Base-by-base conservation (phyloP, 2,888 invertebrate genomes). In the Melolontha melolontha region DNA sequence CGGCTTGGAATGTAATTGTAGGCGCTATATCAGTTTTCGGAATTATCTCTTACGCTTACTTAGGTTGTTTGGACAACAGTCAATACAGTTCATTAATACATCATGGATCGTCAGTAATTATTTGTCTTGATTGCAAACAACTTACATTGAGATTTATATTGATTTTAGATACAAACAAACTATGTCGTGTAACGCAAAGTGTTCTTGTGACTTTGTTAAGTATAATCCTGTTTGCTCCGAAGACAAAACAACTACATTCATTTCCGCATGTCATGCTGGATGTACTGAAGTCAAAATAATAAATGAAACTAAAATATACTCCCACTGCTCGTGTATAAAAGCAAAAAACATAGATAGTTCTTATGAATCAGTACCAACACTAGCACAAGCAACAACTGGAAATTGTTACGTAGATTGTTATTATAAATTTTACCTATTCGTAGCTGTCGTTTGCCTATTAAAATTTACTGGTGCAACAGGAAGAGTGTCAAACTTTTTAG, bases 231-330 rank as follows among this genome's bases (percentile, higher is more conserved):
- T 93, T 0, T 92, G 92, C 77, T 88, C 89, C 4, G 85, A 87
- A 70, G 87, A 88, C 70, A 87, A 87, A 0, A 75, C 72, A 41
- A 86, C 87, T 73, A 90, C 90, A 1, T 93, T 88, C 78, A 93
- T 92, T 74, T 92, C 92, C 0, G 90, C 93, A 5, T 94, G 94
- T 78, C 92, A 92, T 78, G 93, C 93, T 16, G 93, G 94, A 5
- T 93, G 93, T 78, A 86, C 82, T 57, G 81, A 84, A 71, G 78
- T 82, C 44, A 77, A 79, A 8, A 77, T 78, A 40, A 70, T 77
- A 2, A 84, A 85, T 71, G 86, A 85, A 39, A 81, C 81, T 29
- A 86, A 85, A 81, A 84, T 87, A 71, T 79, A 76, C 71, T 67
- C 83, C n/a, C 83, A 86, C 64, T 88, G 87, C 76, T 83, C 83